Evolutionary conservation across 92 coral and sea anemone genomes (phyloP).

Genomic region (Porites cylindrica): DNA sequence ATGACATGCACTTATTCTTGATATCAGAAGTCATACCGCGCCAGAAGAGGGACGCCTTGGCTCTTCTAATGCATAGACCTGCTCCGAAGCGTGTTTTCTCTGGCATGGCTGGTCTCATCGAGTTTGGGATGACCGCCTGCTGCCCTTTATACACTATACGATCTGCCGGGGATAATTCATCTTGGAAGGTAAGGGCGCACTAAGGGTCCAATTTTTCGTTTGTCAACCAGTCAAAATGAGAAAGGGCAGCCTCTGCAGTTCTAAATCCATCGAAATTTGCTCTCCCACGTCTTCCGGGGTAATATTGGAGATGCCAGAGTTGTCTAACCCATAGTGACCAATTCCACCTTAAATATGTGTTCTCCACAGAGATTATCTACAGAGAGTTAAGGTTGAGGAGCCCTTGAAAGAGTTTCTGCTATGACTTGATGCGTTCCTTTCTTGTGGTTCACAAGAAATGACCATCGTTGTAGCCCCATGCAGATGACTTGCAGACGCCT

Average conservation of each 20-base stretch:
- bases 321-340: constrained; percentile 38
- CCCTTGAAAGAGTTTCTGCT: constrained; percentile 23
- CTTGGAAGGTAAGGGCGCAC: constrained; percentile 39
- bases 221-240: constrained; percentile 37
- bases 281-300: constrained; percentile 33
- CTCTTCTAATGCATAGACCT: constrained; percentile 35
- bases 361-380: constrained; percentile 28
- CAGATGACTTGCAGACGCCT: constrained; percentile 33
- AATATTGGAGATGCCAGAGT: constrained; percentile 41
- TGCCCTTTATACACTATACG: constrained; percentile 69
- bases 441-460: constrained; percentile 22
- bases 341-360: constrained; percentile 32
- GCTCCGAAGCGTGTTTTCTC: constrained; percentile 43
- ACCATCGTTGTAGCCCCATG: constrained; percentile 18
- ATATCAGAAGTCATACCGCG: constrained; percentile 50
- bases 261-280: constrained; percentile 33
- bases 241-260: constrained; percentile 20
- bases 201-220: constrained; percentile 22
- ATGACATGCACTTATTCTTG: constrained; percentile 36
- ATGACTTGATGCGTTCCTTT: constrained; percentile 29
- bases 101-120: constrained; percentile 36
- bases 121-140: constrained; percentile 31
- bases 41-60: constrained; percentile 50
- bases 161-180: constrained; percentile 53
- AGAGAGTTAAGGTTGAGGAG: constrained; percentile 31